phyloP scores from a whole-genome alignment of 2,113 vertebrate species.

The Melanerpes formicivorus region DNA sequence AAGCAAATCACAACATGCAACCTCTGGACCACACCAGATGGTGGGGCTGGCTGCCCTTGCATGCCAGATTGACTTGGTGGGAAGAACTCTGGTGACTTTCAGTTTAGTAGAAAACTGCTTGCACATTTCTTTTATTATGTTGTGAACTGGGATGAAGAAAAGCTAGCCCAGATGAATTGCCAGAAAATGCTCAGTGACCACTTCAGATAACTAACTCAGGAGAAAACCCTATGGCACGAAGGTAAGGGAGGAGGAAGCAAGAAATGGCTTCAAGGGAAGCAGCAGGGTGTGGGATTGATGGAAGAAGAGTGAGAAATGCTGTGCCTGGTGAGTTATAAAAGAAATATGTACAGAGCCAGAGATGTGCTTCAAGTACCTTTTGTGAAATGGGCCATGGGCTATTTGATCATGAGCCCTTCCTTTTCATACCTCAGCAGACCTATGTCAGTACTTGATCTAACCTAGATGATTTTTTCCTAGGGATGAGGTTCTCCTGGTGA shows the following conservation, averaged over 20 bases:
- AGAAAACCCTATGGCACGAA: background rate
- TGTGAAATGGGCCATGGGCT: background rate
- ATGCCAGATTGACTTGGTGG: background rate
- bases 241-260: background rate
- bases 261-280: background rate
- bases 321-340: background rate
- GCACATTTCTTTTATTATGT: background rate
- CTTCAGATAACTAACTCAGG: background rate
- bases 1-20: background rate
- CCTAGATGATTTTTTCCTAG: background rate
- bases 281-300: background rate
- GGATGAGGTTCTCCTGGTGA: background rate
- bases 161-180: background rate
- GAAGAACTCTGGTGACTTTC: background rate
- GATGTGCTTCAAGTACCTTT: background rate
- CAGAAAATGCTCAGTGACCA: background rate
- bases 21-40: rapidly evolving
- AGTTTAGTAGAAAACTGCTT: background rate
- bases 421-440: background rate
- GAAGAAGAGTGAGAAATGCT: background rate
- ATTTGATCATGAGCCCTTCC: background rate
- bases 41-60: background rate
- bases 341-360: background rate
- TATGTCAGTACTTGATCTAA: background rate
- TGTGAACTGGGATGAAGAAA: background rate